These are phyloP conservation scores for Artemia franciscana DNA, from an alignment of 1,140 invertebrate species.

Conservation along the genomic window DNA sequence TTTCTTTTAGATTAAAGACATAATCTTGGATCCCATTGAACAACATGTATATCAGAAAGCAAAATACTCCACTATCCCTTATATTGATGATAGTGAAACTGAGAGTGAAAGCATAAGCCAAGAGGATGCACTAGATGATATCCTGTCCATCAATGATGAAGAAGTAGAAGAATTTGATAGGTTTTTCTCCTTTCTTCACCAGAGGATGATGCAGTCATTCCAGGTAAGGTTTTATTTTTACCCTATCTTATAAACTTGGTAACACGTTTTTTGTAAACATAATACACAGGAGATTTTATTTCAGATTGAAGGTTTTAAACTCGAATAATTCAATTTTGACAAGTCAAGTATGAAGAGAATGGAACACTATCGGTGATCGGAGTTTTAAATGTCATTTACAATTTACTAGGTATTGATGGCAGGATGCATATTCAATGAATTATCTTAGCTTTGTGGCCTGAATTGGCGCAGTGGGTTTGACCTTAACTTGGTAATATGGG, in stretches of 20 bases:
- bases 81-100: neutral
- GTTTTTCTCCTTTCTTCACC: neutral
- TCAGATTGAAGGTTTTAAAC: too few species aligned
- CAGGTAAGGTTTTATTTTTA: too few species aligned
- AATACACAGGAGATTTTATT: too few species aligned
- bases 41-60: neutral
- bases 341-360: neutral
- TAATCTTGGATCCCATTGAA: neutral
- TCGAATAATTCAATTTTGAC: neutral
- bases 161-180: neutral
- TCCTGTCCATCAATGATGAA: neutral
- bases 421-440: too few species aligned
- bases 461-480: too few species aligned
- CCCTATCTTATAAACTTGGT: too few species aligned
- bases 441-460: too few species aligned
- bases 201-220: neutral
- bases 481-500: too few species aligned
- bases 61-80: neutral
- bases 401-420: too few species aligned
- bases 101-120: neutral
- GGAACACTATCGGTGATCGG: too few species aligned
- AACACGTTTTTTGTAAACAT: too few species aligned
- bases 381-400: too few species aligned
- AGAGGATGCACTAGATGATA: neutral
- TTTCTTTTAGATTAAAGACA: neutral